Percentiles rank a stretch among this genome's conserved stretches.
Conservation (phyloP, 1,140 invertebrate species). For the Ips nitidus region DNA sequence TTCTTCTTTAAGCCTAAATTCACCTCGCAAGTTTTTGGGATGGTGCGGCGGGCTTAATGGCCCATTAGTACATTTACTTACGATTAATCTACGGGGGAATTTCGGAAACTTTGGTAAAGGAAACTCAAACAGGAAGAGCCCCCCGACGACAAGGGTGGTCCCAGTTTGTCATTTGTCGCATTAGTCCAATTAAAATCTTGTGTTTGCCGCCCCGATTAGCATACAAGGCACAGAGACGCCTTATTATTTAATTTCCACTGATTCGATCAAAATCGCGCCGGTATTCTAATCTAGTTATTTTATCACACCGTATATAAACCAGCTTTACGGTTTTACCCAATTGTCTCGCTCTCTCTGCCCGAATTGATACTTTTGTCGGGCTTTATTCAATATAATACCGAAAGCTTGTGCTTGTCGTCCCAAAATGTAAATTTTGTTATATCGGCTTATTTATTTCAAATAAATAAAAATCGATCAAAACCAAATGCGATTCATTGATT, state of each 20-base stretch:
- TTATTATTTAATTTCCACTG: slow-evolving; percentile 30
- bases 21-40: slow-evolving; percentile 7
- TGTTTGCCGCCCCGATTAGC: slow-evolving; percentile 27
- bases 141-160: slow-evolving; percentile 1
- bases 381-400: background rate
- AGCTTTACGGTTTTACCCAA: background rate
- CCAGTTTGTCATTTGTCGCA: slow-evolving; percentile 23
- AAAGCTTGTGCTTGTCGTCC: no score
- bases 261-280: slow-evolving; percentile 21
- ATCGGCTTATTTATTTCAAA: no score
- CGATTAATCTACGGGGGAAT: background rate
- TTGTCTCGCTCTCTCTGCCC: background rate
- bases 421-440: no score
- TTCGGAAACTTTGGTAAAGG: no score
- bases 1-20: slow-evolving; percentile 1
- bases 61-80: background rate
- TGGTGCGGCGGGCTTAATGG: background rate
- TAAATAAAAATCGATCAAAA: no score
- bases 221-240: slow-evolving; percentile 28
- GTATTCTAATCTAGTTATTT: slow-evolving; percentile 27
- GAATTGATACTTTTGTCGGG: background rate
- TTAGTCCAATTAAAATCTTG: slow-evolving; percentile 24
- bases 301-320: slow-evolving; percentile 2
- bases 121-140: slow-evolving; percentile 9
- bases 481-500: no score